These are phyloP conservation scores for Zaprionus davidi DNA, from an alignment of 1,140 invertebrate genomes.

Conservation along the genomic window DNA sequence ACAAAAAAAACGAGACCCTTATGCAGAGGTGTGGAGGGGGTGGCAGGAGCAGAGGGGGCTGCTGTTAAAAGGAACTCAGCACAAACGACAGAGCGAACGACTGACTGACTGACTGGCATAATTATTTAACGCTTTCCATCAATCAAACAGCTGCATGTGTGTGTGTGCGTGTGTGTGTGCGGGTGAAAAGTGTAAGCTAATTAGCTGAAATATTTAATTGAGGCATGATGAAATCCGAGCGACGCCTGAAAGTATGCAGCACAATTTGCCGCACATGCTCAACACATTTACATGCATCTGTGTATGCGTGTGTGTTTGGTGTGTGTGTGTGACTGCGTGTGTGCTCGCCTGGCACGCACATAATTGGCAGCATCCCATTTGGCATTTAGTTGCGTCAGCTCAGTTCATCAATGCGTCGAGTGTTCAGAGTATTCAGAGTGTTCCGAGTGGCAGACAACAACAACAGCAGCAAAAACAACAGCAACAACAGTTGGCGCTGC, in stretches of 20 bases:
- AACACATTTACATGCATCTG: neutral
- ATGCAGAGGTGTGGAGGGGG: neutral
- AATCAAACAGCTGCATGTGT: slow-evolving; percentile 42
- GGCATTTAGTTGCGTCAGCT: slow-evolving; percentile 26
- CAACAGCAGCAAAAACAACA: no score
- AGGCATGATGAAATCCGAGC: slow-evolving; percentile 70
- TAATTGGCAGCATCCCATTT: slow-evolving; percentile 59
- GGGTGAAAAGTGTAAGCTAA: slow-evolving; percentile 69
- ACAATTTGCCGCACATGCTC: slow-evolving; percentile 10
- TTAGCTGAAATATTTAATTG: slow-evolving; percentile 79
- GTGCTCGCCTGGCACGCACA: slow-evolving; percentile 56
- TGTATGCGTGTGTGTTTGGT: neutral
- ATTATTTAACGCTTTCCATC: slow-evolving; percentile 72
- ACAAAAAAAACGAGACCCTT: neutral
- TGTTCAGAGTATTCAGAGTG: neutral
- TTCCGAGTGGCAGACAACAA: slow-evolving; percentile 14
- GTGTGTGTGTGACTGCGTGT: neutral
- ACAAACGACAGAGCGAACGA: slow-evolving; percentile 6
- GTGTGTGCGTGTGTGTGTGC: slow-evolving; percentile 30
- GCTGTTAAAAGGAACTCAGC: neutral
- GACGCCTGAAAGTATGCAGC: slow-evolving; percentile 54
- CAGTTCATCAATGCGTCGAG: slow-evolving; percentile 48
- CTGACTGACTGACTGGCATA: slow-evolving; percentile 45
- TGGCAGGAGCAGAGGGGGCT: neutral
- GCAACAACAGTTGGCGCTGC: slow-evolving; percentile 7